Percentiles rank a stretch among this genome's conserved stretches.
Conservation (phyloP, 2,113 vertebrate species). For the Lamprotornis superbus region DNA sequence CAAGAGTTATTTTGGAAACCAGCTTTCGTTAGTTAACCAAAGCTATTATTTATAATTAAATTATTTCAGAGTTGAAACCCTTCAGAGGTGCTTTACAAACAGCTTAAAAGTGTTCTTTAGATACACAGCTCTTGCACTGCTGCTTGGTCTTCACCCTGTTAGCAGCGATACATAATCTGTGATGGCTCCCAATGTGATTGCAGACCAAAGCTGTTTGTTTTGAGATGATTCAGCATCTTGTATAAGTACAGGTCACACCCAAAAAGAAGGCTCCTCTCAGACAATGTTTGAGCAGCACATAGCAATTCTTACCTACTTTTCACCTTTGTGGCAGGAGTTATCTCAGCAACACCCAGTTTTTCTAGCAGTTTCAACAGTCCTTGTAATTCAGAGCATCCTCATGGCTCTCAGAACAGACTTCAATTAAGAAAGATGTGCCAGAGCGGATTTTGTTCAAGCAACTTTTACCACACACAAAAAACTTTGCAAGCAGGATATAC, state of each 20-base stretch:
- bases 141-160: neutral
- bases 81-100: neutral
- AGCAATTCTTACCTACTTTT: neutral
- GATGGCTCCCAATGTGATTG: neutral
- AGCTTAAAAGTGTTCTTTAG: neutral
- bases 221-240: neutral
- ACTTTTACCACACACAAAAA: neutral
- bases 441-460: neutral
- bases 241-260: neutral
- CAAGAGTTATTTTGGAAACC: neutral
- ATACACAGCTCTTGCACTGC: neutral
- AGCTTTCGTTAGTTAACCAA: neutral
- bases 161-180: neutral
- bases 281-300: neutral
- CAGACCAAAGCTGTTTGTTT: neutral
- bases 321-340: neutral
- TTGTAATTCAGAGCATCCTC: neutral
- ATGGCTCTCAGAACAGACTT: neutral
- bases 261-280: neutral
- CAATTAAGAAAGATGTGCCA: neutral
- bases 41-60: neutral
- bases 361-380: neutral
- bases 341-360: neutral
- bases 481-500: neutral
- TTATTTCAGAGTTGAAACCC: neutral